Percentiles rank a stretch among this genome's conserved stretches.
Conservation (phyloP, 2,888 invertebrate species). For the Hydrotaea cyrtoneurina region DNA sequence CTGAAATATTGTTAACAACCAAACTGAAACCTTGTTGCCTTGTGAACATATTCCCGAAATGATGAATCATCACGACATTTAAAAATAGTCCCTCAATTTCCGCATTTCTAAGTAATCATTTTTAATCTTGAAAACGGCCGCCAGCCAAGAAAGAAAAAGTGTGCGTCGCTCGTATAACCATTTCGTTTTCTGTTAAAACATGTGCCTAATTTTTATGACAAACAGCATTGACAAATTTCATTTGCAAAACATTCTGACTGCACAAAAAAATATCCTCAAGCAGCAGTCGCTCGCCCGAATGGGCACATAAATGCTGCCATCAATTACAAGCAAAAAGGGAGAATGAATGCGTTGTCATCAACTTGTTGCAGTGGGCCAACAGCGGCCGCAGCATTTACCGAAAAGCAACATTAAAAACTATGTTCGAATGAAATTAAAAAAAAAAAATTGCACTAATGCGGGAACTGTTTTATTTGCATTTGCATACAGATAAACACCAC, state of each 20-base stretch:
- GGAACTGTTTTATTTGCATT: too few relatives aligned
- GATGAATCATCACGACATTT: neutral
- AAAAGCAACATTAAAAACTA: neutral
- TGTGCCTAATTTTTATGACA: slow-evolving; percentile 38
- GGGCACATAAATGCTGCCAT: neutral
- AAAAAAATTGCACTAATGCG: too few relatives aligned
- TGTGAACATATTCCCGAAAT: too few relatives aligned
- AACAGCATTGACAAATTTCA: slow-evolving; percentile 33
- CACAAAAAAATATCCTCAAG: neutral
- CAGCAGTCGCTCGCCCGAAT: neutral
- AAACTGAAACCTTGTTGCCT: too few relatives aligned
- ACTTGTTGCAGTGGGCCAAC: neutral
- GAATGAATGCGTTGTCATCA: slow-evolving; percentile 1
- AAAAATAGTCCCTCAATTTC: slow-evolving; percentile 1
- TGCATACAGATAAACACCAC: too few relatives aligned
- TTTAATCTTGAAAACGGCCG: slow-evolving; percentile 8
- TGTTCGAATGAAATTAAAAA: too few relatives aligned
- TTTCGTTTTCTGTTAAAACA: slow-evolving; percentile 10
- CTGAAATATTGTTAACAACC: too few relatives aligned
- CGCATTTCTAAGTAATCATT: slow-evolving; percentile 30
- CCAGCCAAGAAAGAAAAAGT: neutral
- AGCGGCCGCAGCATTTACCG: neutral
- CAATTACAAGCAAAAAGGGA: slow-evolving; percentile 27
- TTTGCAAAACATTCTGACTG: slow-evolving; percentile 8
- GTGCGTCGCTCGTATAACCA: neutral